Evolutionary conservation across 2,888 invertebrate species (phyloP).

Genomic region (Octonoba sinensis): DNA sequence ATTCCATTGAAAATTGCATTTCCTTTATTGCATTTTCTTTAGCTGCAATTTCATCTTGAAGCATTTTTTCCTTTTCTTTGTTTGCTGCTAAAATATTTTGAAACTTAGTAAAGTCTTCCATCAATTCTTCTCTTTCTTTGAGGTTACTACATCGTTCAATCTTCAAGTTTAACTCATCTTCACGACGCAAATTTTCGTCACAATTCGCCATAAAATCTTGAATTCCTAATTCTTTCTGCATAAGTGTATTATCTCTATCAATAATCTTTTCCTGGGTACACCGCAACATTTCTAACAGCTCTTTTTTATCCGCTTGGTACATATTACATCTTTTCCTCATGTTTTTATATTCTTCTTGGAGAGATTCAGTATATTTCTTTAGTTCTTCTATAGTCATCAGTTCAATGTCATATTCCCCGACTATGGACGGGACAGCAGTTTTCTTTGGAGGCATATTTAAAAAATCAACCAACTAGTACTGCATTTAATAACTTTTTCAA

Average conservation of each 20-base stretch:
- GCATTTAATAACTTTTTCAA: no score
- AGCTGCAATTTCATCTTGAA: not conserved
- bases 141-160: not conserved
- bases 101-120: conserved; percentile 1
- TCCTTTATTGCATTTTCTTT: conserved; percentile 1
- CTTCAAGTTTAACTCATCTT: conserved; percentile 3
- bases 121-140: not conserved
- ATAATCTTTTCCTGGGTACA: conserved; percentile 2
- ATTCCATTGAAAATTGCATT: not conserved
- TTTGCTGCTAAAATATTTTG: not conserved
- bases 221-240: conserved; percentile 14
- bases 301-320: conserved; percentile 13
- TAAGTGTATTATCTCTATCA: not conserved
- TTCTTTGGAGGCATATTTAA: conserved; percentile 19
- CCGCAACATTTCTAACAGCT: not conserved
- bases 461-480: no score
- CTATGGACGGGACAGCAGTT: not conserved
- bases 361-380: conserved; percentile 14
- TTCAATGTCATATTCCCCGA: conserved; percentile 36
- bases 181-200: not conserved
- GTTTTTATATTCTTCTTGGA: conserved; percentile 23
- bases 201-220: conserved; percentile 16
- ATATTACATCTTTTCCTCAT: not conserved
- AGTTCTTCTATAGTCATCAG: conserved; percentile 29
- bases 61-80: not conserved